These are phyloP conservation scores for Drosophila arawakana DNA, from an alignment of 1,140 invertebrate genomes.

Conservation along the genomic window DNA sequence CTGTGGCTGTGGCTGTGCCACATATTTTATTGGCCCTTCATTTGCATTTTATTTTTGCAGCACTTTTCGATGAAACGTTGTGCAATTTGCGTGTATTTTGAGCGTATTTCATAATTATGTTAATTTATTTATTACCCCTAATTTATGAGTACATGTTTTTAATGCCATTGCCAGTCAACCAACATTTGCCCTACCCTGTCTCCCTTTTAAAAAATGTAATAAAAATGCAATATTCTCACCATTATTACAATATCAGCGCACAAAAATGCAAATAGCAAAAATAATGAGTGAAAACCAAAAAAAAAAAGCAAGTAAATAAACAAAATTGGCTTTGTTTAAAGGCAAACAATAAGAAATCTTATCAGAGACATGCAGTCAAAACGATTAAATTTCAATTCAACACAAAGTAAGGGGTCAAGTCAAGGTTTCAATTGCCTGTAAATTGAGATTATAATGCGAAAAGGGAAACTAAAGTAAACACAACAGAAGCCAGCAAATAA, in stretches of 20 bases:
- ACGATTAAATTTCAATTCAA: slow-evolving; percentile 1
- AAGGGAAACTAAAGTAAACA: neutral
- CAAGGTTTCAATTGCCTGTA: neutral
- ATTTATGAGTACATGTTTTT: slow-evolving; percentile 68
- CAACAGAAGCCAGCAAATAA: neutral
- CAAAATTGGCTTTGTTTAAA: slow-evolving; percentile 6
- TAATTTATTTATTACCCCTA: slow-evolving; percentile 74
- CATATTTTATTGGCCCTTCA: slow-evolving; percentile 72
- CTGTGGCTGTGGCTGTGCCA: slow-evolving; percentile 29
- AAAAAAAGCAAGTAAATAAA: neutral
- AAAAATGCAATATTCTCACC: slow-evolving; percentile 51
- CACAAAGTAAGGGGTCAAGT: neutral
- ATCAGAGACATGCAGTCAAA: neutral
- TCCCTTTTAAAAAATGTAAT: slow-evolving; percentile 15
- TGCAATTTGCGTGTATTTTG: slow-evolving; percentile 35
- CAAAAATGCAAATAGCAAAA: neutral
- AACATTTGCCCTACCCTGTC: too few species aligned
- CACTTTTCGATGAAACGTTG: slow-evolving; percentile 15
- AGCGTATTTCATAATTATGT: slow-evolving; percentile 66
- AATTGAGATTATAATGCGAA: neutral
- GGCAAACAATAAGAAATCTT: slow-evolving; percentile 4
- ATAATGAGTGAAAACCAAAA: neutral
- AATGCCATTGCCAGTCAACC: slow-evolving; percentile 35
- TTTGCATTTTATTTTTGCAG: slow-evolving; percentile 55
- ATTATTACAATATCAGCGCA: slow-evolving; percentile 26